Evolutionary conservation across 2,113 vertebrate genomes (phyloP).

Genomic region (Emydocephalus ijimae): DNA sequence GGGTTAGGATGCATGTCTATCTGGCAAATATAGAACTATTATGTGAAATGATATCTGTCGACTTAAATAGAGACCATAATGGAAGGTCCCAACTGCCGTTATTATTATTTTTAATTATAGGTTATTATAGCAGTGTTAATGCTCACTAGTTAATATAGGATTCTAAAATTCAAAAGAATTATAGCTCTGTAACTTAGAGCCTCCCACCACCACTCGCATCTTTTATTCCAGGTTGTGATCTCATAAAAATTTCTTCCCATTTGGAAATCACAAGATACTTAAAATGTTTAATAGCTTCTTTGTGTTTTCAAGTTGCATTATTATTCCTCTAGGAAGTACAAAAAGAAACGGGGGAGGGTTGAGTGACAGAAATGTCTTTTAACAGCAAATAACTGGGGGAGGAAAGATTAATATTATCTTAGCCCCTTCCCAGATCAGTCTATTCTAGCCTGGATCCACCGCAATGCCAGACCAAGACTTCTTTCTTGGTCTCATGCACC

Average conservation of each 20-base stretch:
- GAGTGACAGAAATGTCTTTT: slow-evolving; percentile 5
- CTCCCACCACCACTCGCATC: slow-evolving; percentile 39
- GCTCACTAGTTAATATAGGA: slow-evolving; percentile 47
- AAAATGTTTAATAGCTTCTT: slow-evolving; percentile 51
- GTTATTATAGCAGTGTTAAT: slow-evolving; percentile 46
- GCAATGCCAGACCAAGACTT: neutral
- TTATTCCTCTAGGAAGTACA: slow-evolving; percentile 29
- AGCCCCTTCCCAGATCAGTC: neutral
- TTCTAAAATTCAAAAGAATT: slow-evolving; percentile 56
- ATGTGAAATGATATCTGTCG: slow-evolving; percentile 48
- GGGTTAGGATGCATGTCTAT: slow-evolving; percentile 50
- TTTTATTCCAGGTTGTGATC: slow-evolving; percentile 52
- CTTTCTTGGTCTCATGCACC: neutral
- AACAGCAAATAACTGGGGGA: neutral
- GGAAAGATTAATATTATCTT: neutral
- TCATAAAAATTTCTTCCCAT: slow-evolving; percentile 48
- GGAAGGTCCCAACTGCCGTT: slow-evolving; percentile 53
- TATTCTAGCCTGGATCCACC: neutral
- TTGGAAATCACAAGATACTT: slow-evolving; percentile 54
- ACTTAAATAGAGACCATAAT: slow-evolving; percentile 46
- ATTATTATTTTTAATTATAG: slow-evolving; percentile 60
- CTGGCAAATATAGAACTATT: slow-evolving; percentile 46
- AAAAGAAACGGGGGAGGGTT: neutral
- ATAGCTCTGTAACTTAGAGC: slow-evolving; percentile 55
- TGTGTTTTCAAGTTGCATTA: slow-evolving; percentile 49